Evolutionary conservation across 2,113 vertebrate genomes (phyloP).

Genomic region (Pimephales promelas): DNA sequence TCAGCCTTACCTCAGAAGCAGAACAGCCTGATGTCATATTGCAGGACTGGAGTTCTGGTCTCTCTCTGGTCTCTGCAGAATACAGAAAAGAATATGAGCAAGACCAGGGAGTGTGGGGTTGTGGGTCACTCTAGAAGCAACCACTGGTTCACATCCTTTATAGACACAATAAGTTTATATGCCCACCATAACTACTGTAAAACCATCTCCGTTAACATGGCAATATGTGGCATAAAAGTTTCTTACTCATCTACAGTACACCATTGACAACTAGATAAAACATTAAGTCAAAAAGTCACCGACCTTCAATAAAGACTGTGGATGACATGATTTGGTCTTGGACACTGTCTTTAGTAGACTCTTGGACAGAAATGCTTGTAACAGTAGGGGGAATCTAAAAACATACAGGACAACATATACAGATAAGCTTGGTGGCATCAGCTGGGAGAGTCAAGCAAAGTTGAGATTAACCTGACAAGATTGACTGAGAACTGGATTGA

Average conservation of each 20-base stretch:
- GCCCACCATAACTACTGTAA: background rate
- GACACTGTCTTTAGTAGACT: background rate
- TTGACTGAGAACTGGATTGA: background rate
- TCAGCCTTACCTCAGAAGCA: conserved; percentile 14
- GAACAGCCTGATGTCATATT: conserved; percentile 1
- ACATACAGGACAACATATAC: conserved; percentile 2
- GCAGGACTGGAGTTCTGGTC: conserved; percentile 10
- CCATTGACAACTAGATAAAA: background rate
- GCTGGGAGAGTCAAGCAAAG: background rate
- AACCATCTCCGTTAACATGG: too few species aligned
- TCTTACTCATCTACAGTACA: too few species aligned
- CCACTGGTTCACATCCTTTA: background rate
- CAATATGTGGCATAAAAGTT: too few species aligned
- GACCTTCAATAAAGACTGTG: conserved; percentile 10
- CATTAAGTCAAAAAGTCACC: conserved; percentile 13
- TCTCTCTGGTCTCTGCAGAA: conserved; percentile 19
- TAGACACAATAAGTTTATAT: background rate
- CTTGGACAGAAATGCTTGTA: conserved; percentile 25
- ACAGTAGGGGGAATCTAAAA: conserved; percentile 11
- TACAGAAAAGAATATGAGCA: conserved; percentile 1
- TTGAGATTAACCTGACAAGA: conserved; percentile 20
- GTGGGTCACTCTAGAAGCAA: conserved; percentile 1
- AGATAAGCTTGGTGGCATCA: conserved; percentile 5
- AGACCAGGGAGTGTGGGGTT: background rate
- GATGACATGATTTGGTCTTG: conserved; percentile 16